Conservation (phyloP, 2,113 vertebrate genomes). For the Myiagra hebetior region DNA sequence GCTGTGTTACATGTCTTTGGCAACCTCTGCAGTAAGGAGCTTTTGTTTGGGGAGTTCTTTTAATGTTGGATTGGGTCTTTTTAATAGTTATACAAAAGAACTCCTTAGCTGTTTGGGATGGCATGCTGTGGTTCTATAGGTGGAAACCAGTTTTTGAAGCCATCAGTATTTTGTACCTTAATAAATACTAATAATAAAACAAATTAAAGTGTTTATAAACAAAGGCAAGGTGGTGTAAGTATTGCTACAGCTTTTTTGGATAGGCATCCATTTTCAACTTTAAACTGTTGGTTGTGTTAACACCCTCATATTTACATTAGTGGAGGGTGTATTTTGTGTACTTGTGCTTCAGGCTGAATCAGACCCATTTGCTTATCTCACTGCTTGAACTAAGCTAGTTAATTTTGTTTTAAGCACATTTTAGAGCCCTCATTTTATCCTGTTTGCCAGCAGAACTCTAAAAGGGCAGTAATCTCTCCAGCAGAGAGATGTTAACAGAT, state of each 20-base stretch:
- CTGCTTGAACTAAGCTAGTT: constrained; percentile 15
- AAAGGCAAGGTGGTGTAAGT: not conserved
- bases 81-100: not conserved
- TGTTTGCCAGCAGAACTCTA: not conserved
- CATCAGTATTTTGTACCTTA: not conserved
- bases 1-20: not conserved
- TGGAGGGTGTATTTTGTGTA: not conserved
- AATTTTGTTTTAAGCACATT: constrained; percentile 22
- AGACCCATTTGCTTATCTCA: not conserved
- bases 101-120: not conserved
- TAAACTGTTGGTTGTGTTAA: not conserved
- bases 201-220: not conserved
- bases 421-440: not conserved
- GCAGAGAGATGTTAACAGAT: not conserved
- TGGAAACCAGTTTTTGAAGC: not conserved
- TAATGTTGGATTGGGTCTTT: not conserved
- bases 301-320: not conserved
- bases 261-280: not conserved
- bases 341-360: not conserved
- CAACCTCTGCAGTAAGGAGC: not conserved
- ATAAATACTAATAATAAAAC: not conserved
- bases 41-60: not conserved
- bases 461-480: not conserved
- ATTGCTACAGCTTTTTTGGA: not conserved
- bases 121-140: not conserved